Conservation (phyloP, 2,113 vertebrate species). For the Erythrocercus mccallii region DNA sequence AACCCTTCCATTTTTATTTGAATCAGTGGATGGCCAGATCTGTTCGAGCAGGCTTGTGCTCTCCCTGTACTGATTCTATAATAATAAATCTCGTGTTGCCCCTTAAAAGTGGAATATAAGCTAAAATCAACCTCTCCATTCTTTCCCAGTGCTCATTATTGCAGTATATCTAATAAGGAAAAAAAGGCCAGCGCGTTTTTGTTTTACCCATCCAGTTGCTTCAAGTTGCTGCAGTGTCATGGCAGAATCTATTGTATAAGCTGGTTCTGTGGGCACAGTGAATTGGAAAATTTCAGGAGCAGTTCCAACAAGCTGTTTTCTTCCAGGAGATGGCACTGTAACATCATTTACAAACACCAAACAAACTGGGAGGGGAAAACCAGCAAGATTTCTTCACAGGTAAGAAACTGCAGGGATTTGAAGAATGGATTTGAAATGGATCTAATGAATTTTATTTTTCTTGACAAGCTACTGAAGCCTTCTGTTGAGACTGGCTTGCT, state of each 20-base stretch:
- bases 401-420: neutral
- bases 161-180: neutral
- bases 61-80: neutral
- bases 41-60: neutral
- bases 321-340: slow-evolving; percentile 74
- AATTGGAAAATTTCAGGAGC: neutral
- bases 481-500: neutral
- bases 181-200: neutral
- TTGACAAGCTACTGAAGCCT: neutral
- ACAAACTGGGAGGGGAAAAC: fast-evolving
- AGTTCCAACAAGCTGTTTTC: neutral
- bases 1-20: neutral
- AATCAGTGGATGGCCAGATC: neutral
- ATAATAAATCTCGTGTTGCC: neutral
- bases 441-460: neutral
- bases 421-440: neutral
- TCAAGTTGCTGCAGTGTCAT: neutral
- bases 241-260: neutral
- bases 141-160: neutral
- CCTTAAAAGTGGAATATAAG: neutral
- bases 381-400: fast-evolving
- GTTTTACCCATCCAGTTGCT: neutral
- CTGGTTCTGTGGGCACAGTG: fast-evolving
- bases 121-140: neutral
- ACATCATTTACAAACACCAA: slow-evolving; percentile 13